Evolutionary conservation across 2,797 vertebrate genomes (phyloP).

Genomic region (Alosa sapidissima): DNA sequence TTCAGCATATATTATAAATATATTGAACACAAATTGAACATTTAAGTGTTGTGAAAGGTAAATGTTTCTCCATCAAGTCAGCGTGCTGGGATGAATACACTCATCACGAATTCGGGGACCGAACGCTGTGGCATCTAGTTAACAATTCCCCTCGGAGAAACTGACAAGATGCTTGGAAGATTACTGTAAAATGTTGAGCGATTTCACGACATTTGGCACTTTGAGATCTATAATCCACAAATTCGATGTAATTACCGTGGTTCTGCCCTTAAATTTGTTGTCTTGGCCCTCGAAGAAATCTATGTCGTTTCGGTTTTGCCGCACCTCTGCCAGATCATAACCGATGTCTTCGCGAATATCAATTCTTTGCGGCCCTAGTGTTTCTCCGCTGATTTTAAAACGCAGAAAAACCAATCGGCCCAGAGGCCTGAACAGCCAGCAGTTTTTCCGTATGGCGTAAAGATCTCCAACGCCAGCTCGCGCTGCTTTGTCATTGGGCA

Average conservation of each 20-base stretch:
- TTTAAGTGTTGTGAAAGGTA: neutral
- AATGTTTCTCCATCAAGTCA: slow-evolving; percentile 16
- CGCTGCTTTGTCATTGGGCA: slow-evolving; percentile 31
- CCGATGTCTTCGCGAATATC: slow-evolving; percentile 54
- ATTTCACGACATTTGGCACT: slow-evolving; percentile 14
- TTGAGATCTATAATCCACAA: slow-evolving; percentile 8
- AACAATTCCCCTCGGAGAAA: slow-evolving; percentile 11
- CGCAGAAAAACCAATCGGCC: slow-evolving; percentile 25
- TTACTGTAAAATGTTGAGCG: slow-evolving; percentile 21
- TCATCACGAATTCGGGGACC: slow-evolving; percentile 22
- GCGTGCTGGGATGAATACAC: slow-evolving; percentile 22
- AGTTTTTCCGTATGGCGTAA: slow-evolving; percentile 13
- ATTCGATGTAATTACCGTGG: slow-evolving; percentile 40
- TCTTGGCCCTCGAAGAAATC: slow-evolving; percentile 42
- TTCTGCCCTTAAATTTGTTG: slow-evolving; percentile 38
- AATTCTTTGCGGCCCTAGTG: slow-evolving; percentile 40
- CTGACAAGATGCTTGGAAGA: slow-evolving; percentile 25
- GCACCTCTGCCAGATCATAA: slow-evolving; percentile 68
- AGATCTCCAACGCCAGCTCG: neutral
- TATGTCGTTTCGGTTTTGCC: slow-evolving; percentile 51
- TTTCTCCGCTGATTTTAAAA: slow-evolving; percentile 33
- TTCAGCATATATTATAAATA: neutral
- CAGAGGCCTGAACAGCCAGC: slow-evolving; percentile 11
- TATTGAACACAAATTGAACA: neutral
- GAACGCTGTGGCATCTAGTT: slow-evolving; percentile 41